Conservation (phyloP, 2,113 vertebrate genomes). For the Zapornia atra region DNA sequence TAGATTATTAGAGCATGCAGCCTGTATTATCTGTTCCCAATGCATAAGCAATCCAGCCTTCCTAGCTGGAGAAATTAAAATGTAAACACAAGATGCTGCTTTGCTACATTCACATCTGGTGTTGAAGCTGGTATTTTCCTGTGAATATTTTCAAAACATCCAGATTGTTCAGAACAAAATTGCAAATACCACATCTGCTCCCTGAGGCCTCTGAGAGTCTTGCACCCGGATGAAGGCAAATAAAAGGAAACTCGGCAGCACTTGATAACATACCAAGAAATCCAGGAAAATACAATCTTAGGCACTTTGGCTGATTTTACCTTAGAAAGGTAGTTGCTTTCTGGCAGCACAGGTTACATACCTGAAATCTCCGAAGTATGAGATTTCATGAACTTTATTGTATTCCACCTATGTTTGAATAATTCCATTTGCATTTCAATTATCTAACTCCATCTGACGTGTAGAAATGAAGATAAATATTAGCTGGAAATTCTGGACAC, state of each 20-base stretch:
- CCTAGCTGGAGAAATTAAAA: slow-evolving; percentile 65
- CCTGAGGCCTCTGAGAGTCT: slow-evolving; percentile 3
- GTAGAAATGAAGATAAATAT: background rate
- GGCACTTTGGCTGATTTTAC: background rate
- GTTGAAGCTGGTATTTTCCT: slow-evolving; percentile 55
- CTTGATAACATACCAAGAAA: background rate
- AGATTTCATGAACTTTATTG: background rate
- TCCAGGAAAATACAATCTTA: background rate
- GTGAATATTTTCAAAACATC: slow-evolving; percentile 62
- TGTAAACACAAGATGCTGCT: slow-evolving; percentile 69
- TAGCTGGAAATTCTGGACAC: background rate
- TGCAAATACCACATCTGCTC: slow-evolving; percentile 48
- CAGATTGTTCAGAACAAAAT: slow-evolving; percentile 58
- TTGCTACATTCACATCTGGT: slow-evolving; percentile 64
- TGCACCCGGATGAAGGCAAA: background rate
- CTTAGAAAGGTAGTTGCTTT: background rate
- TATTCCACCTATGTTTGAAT: background rate
- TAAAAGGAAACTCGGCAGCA: background rate
- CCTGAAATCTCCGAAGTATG: background rate
- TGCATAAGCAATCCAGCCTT: slow-evolving; percentile 22
- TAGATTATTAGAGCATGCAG: slow-evolving; percentile 28
- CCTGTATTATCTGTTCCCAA: background rate
- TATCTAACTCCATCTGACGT: background rate
- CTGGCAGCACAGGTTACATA: background rate
- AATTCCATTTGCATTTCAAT: background rate